phyloP scores from a whole-genome alignment of 1,140 invertebrate genomes.

The Drosophila rhopaloa region DNA sequence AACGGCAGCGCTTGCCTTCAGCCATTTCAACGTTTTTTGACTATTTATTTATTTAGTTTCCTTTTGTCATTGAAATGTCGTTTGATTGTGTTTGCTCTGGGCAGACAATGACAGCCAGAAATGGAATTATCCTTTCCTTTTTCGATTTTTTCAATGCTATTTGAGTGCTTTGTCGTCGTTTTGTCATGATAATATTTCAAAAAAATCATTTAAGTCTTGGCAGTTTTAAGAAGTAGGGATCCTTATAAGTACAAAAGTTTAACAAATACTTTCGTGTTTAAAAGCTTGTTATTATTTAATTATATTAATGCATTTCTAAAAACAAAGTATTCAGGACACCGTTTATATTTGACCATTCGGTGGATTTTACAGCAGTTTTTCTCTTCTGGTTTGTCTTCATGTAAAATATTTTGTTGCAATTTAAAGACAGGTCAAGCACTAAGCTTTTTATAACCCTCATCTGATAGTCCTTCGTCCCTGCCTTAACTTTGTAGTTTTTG shows the following conservation, averaged over 20 bases:
- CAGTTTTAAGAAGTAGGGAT: background rate
- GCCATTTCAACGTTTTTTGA: slow-evolving; percentile 33
- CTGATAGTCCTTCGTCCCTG: slow-evolving; percentile 7
- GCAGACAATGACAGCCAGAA: slow-evolving; percentile 36
- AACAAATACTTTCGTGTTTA: no score
- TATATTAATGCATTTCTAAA: no score
- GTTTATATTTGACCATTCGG: no score
- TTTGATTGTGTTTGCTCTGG: slow-evolving; percentile 45
- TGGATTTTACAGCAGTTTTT: no score
- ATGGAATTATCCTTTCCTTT: slow-evolving; percentile 36
- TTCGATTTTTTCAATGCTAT: slow-evolving; percentile 14
- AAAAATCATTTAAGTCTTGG: background rate
- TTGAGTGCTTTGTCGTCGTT: slow-evolving; percentile 1
- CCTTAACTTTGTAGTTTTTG: slow-evolving; percentile 25
- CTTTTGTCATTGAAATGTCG: slow-evolving; percentile 40
- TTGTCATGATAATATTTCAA: background rate
- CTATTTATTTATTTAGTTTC: slow-evolving; percentile 55
- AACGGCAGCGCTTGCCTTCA: slow-evolving; percentile 40
- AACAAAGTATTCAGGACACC: no score
- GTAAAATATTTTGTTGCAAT: slow-evolving; percentile 7
- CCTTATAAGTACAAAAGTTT: no score
- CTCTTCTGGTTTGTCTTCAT: background rate
- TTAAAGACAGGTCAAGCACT: slow-evolving; percentile 32
- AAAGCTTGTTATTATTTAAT: no score
- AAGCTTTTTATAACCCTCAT: slow-evolving; percentile 40